Percentiles rank a stretch among this genome's conserved stretches.
Evolutionary conservation across 2,113 vertebrate species (phyloP).

Genomic region (Ifrita kowaldi): DNA sequence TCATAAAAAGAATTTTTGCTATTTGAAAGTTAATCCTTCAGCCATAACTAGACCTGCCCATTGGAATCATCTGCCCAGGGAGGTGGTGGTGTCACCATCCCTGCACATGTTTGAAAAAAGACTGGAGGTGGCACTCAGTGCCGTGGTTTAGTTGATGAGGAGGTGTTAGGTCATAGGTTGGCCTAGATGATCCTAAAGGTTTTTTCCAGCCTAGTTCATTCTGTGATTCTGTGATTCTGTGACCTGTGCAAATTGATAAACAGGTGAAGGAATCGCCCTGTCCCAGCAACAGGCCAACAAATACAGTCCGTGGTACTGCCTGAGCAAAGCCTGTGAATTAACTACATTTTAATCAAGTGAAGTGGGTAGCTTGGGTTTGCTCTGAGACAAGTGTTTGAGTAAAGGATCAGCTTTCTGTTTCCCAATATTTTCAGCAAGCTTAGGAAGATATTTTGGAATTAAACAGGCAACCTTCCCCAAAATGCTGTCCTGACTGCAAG

Average conservation of each 20-base stretch:
- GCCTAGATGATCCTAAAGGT: too few relatives aligned
- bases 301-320: not conserved
- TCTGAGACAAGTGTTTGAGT: not conserved
- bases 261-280: not conserved
- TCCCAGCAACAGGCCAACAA: not conserved
- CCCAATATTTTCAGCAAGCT: not conserved
- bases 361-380: not conserved
- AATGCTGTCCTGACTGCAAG: not conserved
- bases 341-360: not conserved
- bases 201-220: too few relatives aligned
- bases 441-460: not conserved
- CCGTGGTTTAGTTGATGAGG: too few relatives aligned
- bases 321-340: not conserved
- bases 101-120: too few relatives aligned
- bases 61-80: too few relatives aligned
- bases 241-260: not conserved
- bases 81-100: too few relatives aligned
- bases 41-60: not conserved
- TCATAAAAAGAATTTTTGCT: not conserved
- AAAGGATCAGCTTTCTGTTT: not conserved
- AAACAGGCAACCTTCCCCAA: not conserved
- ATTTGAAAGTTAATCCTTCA: not conserved
- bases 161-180: too few relatives aligned
- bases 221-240: too few relatives aligned
- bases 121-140: too few relatives aligned